Conservation (phyloP, 1,140 invertebrate genomes). For the Eumeta japonica region DNA sequence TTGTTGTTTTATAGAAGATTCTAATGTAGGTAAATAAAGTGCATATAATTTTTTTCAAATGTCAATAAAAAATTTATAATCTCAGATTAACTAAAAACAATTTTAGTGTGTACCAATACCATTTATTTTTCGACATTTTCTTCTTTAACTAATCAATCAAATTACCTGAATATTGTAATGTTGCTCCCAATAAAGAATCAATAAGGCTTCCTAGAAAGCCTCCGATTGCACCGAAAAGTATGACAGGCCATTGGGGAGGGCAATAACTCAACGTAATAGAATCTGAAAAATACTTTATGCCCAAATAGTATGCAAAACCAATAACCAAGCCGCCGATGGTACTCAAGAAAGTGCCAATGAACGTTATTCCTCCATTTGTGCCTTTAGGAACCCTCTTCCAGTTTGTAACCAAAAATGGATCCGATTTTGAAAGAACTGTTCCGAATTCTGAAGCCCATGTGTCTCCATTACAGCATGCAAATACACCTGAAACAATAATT, state of each 20-base stretch:
- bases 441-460: constrained; percentile 91
- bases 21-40: too few relatives aligned
- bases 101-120: too few relatives aligned
- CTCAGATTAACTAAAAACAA: too few relatives aligned
- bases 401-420: constrained; percentile 78
- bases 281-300: constrained; percentile 66
- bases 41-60: too few relatives aligned
- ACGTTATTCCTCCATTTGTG: constrained; percentile 80
- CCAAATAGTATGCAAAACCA: constrained; percentile 73
- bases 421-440: constrained; percentile 66
- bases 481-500: constrained; percentile 59
- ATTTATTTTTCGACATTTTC: too few relatives aligned
- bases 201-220: constrained; percentile 80
- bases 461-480: constrained; percentile 85
- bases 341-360: constrained; percentile 71
- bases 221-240: constrained; percentile 68
- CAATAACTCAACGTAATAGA: constrained; percentile 58
- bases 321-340: constrained; percentile 72
- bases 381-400: constrained; percentile 76
- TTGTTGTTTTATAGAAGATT: too few relatives aligned
- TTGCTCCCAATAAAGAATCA: constrained; percentile 83
- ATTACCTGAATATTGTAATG: constrained; percentile 86
- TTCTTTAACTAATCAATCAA: too few relatives aligned
- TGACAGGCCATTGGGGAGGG: constrained; percentile 80
- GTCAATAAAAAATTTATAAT: too few relatives aligned